Base-by-base conservation (phyloP, 2,888 invertebrate genomes). In the Lasioglossum oenotherae region DNA sequence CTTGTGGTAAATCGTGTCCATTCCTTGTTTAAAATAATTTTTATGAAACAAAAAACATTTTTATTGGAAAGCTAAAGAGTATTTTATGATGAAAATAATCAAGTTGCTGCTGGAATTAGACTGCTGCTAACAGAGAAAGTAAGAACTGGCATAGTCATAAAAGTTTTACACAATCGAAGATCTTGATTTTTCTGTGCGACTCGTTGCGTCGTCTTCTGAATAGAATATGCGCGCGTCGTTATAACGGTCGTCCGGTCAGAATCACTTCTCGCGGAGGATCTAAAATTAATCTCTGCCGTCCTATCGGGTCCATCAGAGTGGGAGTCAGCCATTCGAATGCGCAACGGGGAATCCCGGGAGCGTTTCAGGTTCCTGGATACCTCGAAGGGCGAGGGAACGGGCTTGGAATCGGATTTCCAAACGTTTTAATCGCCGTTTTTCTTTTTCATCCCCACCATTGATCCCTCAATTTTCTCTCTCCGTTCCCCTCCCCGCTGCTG, bases 381-480 rank as follows among this genome's bases (percentile, higher is more conserved):
- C 38, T 35, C 44, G 23, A 23, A 64, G 60, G 44, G 60, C 67
- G 64, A 72, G 64, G 35, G 77, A 79, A 60, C 75, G n/a, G 57
- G 46, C 75, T 64, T 69, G 79, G 82, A 84, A 84, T 90, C 88
- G 87, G 85, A 87, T 90, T 90, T 86, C 81, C 82, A 88, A 93
- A 91, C 88, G 90, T 86, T 92, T 93, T 92, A 90, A 92, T 92
- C 92, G 88, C 78, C 87, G 83, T 90, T 91, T 88, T 89, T 89
- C 90, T 89, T 88, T 84, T 77, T 74, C 35, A 69, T 60, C n/a
- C 38, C 79, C 76, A 14, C 41, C 49, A 38, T 72, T 80, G 78
- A 87, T 83, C 69, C 78, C 83, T 76, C 84, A 83, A 85, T 84
- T 81, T 69, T 71, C 86, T 64, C 57, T 53, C 78, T 35, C 53